Base-by-base conservation (phyloP, 2,113 vertebrate species). In the Sander lucioperca region DNA sequence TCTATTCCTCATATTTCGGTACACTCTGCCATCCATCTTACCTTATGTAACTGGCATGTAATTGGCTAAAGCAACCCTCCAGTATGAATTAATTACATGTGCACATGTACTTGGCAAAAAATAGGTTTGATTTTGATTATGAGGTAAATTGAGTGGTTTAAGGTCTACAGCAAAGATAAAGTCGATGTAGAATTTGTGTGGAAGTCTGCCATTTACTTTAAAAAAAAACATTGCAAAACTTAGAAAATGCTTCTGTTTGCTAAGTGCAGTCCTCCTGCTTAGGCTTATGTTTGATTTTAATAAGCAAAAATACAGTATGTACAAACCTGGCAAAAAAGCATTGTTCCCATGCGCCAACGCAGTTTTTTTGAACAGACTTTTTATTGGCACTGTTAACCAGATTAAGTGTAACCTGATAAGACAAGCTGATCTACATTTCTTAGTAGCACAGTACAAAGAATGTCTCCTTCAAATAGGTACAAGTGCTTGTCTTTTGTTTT, bases 401-500 rank as follows among this genome's bases (percentile, higher is more conserved):
- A 15, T 7, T n/a, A 43, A 57, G 33, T 21, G 43, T 25, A 48
- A 62, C 51, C 27, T 77, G 72, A 72, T 58, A 73, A 79, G 48
- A 63, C 25, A 54, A 71, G 19, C 19, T 39, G 16, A 66, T 79
- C 30, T 71, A 71, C 50, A 81, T 76, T 77, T 0, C 50, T 67
- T 65, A 65, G 59, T 62, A 58, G 33, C 43, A 58, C 30, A 80
- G 33, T 25, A 78, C 59, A 79, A 25, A 43, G 11, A 21, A 59
- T 53, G 39, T 80, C 54, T 43, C 45, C n/a, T 76, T 76, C 56
- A 66, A 80, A 80, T 43, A 16, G 13, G 45, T 51, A 43, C 74
- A 56, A 23, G 57, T n/a, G 25, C 51, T 82, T 63, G 53, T 83
- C 76, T 54, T 69, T n/a, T 30, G 43, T 65, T 79, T 74, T 12